These are phyloP conservation scores for Euwallacea similis DNA, from an alignment of 1,140 invertebrate species.

Conservation along the genomic window DNA sequence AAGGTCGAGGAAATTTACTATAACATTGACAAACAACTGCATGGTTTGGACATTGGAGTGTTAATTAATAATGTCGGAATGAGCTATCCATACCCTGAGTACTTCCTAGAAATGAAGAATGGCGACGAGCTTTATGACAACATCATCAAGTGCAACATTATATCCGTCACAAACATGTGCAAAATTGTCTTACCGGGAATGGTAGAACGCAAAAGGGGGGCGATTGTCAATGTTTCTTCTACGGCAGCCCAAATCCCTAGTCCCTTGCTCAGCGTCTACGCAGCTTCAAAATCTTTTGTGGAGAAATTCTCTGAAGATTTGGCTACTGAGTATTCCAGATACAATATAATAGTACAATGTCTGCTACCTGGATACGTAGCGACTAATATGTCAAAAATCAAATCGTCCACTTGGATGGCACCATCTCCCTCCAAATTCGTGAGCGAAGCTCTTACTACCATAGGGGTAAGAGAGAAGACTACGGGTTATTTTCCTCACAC, in stretches of 20 bases:
- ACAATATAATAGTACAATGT: slow-evolving; percentile 83
- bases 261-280: slow-evolving; percentile 85
- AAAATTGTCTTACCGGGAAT: slow-evolving; percentile 85
- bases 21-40: slow-evolving; percentile 72
- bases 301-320: slow-evolving; percentile 83
- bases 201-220: slow-evolving; percentile 80
- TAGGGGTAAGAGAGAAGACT: slow-evolving; percentile 73
- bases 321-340: slow-evolving; percentile 73
- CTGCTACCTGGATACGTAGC: slow-evolving; percentile 87
- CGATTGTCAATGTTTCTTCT: slow-evolving; percentile 93
- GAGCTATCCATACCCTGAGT: slow-evolving; percentile 85
- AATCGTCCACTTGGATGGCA: slow-evolving; percentile 74
- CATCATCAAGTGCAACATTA: slow-evolving; percentile 73
- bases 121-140: slow-evolving; percentile 59
- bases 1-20: slow-evolving; percentile 69
- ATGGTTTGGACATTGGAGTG: slow-evolving; percentile 84
- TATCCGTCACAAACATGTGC: slow-evolving; percentile 81
- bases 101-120: slow-evolving; percentile 72
- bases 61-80: slow-evolving; percentile 96
- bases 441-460: slow-evolving; percentile 70
- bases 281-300: slow-evolving; percentile 87
- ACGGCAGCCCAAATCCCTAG: slow-evolving; percentile 76
- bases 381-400: slow-evolving; percentile 91
- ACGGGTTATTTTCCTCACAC: slow-evolving; percentile 79
- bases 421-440: slow-evolving; percentile 81